Base-by-base conservation (phyloP, 2,113 vertebrate species). In the Nanger granti region DNA sequence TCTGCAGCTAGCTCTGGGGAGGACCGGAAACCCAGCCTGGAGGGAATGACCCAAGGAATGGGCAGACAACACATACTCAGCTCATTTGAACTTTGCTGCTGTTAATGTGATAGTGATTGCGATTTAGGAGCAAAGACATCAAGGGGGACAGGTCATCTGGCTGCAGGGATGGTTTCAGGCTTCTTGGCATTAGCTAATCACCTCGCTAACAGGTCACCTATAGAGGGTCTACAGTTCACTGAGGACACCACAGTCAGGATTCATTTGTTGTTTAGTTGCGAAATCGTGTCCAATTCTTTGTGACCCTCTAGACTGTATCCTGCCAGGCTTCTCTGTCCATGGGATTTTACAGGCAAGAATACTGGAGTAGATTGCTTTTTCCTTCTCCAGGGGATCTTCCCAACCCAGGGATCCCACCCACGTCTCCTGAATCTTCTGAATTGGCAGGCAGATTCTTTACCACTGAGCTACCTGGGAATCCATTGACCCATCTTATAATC, bases 1-100 rank as follows among this genome's bases (percentile, higher is more conserved):
- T 69, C 41, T 57, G 24, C 22, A 22, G 10, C 60, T 55, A 11
- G 2, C 22, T 82, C 37, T 13, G 22, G 26, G n/a, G 47, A 93
- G 49, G 76, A 13, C 29, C 3, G 6, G 26, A 66, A 59, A 59
- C 12, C 31, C 80, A 28, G n/a, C 14, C 87, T 80, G 55, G 29
- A 4, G 0, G 22, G 7, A 52, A 41, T 12, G 29, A 20, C 29
- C 31, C 13, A 54, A 2, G 11, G 8, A 57, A 15, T 4, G 3
- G 44, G 29, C 17, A 34, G 24, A 54, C 1, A 10, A 31, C 41
- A 86, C 12, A 10, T 24, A 1, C 1, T 89, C 24, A n/a, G n/a
- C 22, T 62, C 31, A 1, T 59, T 83, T 62, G 29, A 87, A 49
- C 57, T 29, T 83, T 10, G 29, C 80, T 31, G 57, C 18, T 79